These are phyloP conservation scores for Penaeus japonicus DNA, from an alignment of 1,140 invertebrate species.

Conservation along the genomic window DNA sequence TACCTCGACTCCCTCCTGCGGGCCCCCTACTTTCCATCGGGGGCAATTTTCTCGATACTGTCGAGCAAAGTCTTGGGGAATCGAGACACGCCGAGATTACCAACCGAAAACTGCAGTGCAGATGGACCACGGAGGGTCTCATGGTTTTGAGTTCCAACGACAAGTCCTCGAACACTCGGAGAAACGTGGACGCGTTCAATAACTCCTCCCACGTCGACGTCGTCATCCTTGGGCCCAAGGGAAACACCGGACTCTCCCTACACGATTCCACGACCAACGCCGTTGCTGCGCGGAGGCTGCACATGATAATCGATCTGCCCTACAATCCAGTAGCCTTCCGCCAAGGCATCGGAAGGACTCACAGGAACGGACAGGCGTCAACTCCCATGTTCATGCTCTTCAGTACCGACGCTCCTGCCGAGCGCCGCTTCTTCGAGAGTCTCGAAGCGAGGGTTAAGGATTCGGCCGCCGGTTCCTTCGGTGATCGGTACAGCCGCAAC, in stretches of 20 bases:
- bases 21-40: background rate
- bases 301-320: background rate
- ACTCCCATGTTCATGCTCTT: background rate
- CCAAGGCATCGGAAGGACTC: background rate
- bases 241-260: background rate
- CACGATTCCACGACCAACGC: background rate
- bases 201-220: background rate
- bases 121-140: background rate
- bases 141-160: background rate
- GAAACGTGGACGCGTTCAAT: background rate
- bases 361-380: background rate
- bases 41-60: background rate
- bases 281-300: background rate
- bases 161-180: background rate
- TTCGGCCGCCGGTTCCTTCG: background rate
- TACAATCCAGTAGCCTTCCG: background rate
- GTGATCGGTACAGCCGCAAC: background rate
- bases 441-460: background rate
- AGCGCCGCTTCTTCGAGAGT: background rate
- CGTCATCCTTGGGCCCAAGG: background rate
- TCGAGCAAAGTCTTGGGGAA: background rate
- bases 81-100: background rate
- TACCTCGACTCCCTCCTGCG: background rate
- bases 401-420: background rate
- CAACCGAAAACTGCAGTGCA: background rate